Conservation (phyloP, 92 coral and sea anemone genomes). For the Zoanthus sansibaricus region DNA sequence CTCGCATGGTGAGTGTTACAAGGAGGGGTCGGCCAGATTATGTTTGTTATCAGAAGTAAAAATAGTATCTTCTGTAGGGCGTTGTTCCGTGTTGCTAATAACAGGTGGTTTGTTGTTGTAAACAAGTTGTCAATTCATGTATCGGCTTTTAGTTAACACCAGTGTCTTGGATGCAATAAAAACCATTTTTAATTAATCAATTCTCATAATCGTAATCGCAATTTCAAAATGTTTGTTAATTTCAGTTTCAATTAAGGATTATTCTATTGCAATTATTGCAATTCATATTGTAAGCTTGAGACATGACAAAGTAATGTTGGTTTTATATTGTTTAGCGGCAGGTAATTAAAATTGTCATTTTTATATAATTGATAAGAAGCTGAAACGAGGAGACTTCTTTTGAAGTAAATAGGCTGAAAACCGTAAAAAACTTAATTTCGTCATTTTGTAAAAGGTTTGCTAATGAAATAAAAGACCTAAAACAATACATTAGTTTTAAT, state of each 20-base stretch:
- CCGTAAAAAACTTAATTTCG: too few relatives aligned
- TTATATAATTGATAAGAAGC: not conserved
- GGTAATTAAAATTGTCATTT: not conserved
- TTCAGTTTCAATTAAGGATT: not conserved
- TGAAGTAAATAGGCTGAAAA: not conserved
- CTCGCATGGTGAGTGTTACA: not conserved
- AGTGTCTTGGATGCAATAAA: not conserved
- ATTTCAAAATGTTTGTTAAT: not conserved
- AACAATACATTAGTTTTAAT: too few relatives aligned
- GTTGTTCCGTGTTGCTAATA: not conserved
- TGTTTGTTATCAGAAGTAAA: not conserved
- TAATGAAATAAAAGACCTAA: too few relatives aligned
- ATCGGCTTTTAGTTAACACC: too few relatives aligned
- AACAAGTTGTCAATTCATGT: not conserved
- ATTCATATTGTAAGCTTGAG: not conserved
- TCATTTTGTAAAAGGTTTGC: too few relatives aligned
- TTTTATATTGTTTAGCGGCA: not conserved
- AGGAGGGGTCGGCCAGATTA: not conserved
- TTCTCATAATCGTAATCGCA: not conserved
- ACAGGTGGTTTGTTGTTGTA: not conserved
- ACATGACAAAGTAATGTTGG: not conserved
- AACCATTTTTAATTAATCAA: not conserved
- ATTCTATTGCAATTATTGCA: not conserved
- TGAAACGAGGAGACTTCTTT: not conserved
- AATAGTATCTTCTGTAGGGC: not conserved